Conservation (phyloP, 2,113 vertebrate genomes). For the Chascanopsetta lugubris region DNA sequence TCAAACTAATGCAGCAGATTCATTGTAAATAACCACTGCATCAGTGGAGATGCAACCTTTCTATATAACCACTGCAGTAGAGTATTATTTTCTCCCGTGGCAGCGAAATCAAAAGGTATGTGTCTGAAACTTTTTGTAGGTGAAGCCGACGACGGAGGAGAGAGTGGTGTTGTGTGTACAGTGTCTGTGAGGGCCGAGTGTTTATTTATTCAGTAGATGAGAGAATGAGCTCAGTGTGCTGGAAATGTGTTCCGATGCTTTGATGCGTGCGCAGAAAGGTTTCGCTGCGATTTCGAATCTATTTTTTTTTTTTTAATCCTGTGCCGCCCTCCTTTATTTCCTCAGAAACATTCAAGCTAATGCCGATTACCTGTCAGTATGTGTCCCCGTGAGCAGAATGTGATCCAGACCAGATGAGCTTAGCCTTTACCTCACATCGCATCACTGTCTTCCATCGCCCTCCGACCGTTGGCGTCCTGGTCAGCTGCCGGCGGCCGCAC, state of each 20-base stretch:
- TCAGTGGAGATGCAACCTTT: slow-evolving; percentile 36
- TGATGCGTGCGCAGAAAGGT: too few species aligned
- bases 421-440: slow-evolving; percentile 64
- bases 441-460: slow-evolving; percentile 69
- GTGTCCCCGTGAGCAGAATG: slow-evolving; percentile 23
- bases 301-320: too few species aligned
- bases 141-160: slow-evolving; percentile 30
- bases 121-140: slow-evolving; percentile 38
- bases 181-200: slow-evolving; percentile 59
- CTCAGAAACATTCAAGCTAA: slow-evolving; percentile 16
- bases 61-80: slow-evolving; percentile 35
- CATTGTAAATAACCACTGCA: slow-evolving; percentile 28
- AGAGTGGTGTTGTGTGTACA: slow-evolving; percentile 34
- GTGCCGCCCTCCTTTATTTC: slow-evolving; percentile 16
- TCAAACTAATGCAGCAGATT: slow-evolving; percentile 15
- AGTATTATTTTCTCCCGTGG: slow-evolving; percentile 17
- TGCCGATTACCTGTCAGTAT: slow-evolving; percentile 30
- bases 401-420: slow-evolving; percentile 47
- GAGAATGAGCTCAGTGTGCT: slow-evolving; percentile 33
- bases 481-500: slow-evolving; percentile 89
- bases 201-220: slow-evolving; percentile 71
- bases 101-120: slow-evolving; percentile 18
- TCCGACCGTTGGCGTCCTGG: slow-evolving; percentile 71
- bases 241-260: slow-evolving; percentile 39
- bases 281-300: too few species aligned